phyloP scores from a whole-genome alignment of 1,140 invertebrate genomes.

The Drosophila sechellia region DNA sequence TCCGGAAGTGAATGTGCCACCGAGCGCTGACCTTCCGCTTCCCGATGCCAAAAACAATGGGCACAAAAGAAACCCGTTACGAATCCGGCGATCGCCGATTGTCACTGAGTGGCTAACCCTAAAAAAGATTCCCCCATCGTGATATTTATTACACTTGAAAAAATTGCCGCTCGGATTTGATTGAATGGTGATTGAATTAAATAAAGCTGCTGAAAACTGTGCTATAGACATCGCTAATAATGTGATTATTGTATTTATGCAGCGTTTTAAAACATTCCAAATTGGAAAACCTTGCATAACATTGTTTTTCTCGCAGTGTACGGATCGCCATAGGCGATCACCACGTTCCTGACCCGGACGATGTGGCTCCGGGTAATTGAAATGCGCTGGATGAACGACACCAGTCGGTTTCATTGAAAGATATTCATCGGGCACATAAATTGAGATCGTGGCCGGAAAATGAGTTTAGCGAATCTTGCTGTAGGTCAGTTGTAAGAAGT shows the following conservation, averaged over 20 bases:
- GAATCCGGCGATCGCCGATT: constrained; percentile 8
- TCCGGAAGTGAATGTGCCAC: constrained; percentile 25
- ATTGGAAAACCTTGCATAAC: no score
- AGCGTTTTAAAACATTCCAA: no score
- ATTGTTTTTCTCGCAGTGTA: not conserved
- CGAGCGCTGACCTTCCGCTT: constrained; percentile 11
- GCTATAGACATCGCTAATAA: not conserved
- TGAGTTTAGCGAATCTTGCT: constrained; percentile 5
- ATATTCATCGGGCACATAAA: constrained; percentile 30
- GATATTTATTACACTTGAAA: constrained; percentile 35
- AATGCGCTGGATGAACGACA: constrained; percentile 34
- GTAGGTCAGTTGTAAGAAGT: constrained; percentile 25
- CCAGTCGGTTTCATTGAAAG: not conserved
- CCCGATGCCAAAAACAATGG: constrained; percentile 18
- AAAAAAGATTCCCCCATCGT: constrained; percentile 3
- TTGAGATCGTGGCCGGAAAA: constrained; percentile 16
- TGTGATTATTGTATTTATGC: no score
- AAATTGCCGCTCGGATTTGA: constrained; percentile 6
- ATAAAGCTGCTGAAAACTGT: not conserved
- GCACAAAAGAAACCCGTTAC: constrained; percentile 17
- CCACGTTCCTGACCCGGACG: constrained; percentile 40
- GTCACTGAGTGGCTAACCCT: constrained; percentile 11
- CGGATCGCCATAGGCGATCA: constrained; percentile 1
- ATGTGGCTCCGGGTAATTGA: constrained; percentile 40
- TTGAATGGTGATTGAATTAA: not conserved